Evolutionary conservation across 2,888 invertebrate genomes (phyloP), one percentile per base, ranked within the genome.

Genomic region (Chymomyza amoena): DNA sequence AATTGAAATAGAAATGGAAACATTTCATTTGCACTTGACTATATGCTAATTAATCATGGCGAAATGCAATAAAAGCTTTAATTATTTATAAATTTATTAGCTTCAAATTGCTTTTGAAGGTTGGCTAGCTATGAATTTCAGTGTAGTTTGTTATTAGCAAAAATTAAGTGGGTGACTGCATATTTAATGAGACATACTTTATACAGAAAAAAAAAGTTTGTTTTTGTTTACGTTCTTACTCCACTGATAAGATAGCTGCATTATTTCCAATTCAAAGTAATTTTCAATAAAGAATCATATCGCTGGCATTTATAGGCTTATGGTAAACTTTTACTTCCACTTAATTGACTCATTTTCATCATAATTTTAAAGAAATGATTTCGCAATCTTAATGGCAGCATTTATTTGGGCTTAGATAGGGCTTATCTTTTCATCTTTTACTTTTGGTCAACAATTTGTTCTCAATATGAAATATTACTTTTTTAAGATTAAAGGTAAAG

Each of bases 41-140:
- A 28, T 60, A 80, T 84, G 87, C 80, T 75, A 86, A 86, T 81
- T 72, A 65, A 86, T 81, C 74, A 65, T 84, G 76, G 62, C 60
- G n/a, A 18, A 54, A 16, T 57, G 20, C 57, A 57, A 13, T 70
- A 65, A 69, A 72, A 70, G 65, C 61, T 25, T 67, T 59, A 70
- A 74, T 66, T 67, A 45, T 32, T 61, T 67, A 63, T 62, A 61
- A 79, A 85, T 82, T 84, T 78, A 83, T 83, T 81, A 65, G 82
- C 71, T 67, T 16, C 70, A 78, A 75, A 74, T 79, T 81, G 51
- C 66, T 15, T 64, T 68, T 68, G 73, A 52, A 71, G 86, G 84
- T 70, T 20, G 70, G 18, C 16, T 18, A 45, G 20, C 13, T 36
- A 28, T 32, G 28, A 25, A 18, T 56, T 32, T 45, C 1, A 2